Percentiles rank a stretch among this genome's conserved stretches.
These are phyloP conservation scores for Ischnus inquisitorius DNA, from an alignment of 2,888 invertebrate genomes.

Conservation along the genomic window DNA sequence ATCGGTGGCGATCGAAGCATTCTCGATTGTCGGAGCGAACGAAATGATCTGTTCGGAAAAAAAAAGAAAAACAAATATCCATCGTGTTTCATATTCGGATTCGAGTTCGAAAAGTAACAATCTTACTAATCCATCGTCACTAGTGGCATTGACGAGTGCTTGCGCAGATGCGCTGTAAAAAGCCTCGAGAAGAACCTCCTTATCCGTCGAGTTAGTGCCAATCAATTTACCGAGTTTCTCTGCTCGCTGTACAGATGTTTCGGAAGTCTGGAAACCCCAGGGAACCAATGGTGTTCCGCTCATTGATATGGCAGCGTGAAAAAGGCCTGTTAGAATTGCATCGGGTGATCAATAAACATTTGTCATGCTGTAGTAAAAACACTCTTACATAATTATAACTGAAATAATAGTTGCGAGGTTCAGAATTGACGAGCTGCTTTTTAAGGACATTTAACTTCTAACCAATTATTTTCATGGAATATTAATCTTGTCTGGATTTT, in stretches of 20 bases:
- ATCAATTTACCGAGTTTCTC: slow-evolving; percentile 82
- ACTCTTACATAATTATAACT: too few relatives aligned
- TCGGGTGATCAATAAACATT: too few relatives aligned
- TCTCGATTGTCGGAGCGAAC: slow-evolving; percentile 86
- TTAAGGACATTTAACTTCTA: too few relatives aligned
- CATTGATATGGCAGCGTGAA: slow-evolving; percentile 87
- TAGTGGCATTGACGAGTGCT: slow-evolving; percentile 80
- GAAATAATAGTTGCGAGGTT: too few relatives aligned
- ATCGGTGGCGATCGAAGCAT: slow-evolving; percentile 85
- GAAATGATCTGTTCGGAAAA: slow-evolving; percentile 60
- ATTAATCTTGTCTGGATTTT: too few relatives aligned
- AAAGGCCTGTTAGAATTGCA: slow-evolving; percentile 82
- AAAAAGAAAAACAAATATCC: background rate
- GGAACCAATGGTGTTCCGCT: slow-evolving; percentile 86
- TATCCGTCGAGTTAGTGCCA: slow-evolving; percentile 72
- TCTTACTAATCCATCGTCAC: too few relatives aligned
- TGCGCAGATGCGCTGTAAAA: slow-evolving; percentile 82
- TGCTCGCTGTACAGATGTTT: slow-evolving; percentile 76
- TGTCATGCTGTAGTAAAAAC: too few relatives aligned
- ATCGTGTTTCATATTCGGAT: too few relatives aligned
- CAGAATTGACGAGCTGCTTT: too few relatives aligned
- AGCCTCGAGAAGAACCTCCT: slow-evolving; percentile 82
- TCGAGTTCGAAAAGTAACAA: too few relatives aligned
- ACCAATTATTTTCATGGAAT: too few relatives aligned
- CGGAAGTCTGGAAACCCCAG: slow-evolving; percentile 83